Evolutionary conservation across 2,797 vertebrate genomes (phyloP).

Genomic region (Paguma larvata): DNA sequence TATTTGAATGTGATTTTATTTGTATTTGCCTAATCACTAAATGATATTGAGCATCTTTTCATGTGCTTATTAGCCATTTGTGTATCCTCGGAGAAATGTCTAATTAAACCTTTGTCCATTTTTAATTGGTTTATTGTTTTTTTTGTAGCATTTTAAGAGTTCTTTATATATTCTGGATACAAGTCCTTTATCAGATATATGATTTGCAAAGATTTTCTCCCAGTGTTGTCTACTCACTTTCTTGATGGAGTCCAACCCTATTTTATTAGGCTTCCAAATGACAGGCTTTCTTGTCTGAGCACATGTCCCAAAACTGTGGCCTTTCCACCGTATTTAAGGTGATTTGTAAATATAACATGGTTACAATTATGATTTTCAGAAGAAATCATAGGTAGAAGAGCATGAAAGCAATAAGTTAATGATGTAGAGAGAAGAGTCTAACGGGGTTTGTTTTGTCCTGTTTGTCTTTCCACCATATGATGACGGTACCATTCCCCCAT

Average conservation of each 20-base stretch:
- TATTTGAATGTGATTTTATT: not conserved
- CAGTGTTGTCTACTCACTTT: not conserved
- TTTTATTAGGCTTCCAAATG: constrained; percentile 25
- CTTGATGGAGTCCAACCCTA: not conserved
- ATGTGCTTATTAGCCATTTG: not conserved
- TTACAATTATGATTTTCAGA: constrained; percentile 21
- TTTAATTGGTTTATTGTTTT: not conserved
- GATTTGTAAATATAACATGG: constrained; percentile 5
- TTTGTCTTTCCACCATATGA: not conserved
- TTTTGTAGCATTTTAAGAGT: not conserved
- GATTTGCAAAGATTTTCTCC: constrained; percentile 27
- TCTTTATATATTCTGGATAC: not conserved
- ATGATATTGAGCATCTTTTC: not conserved
- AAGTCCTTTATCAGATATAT: not conserved
- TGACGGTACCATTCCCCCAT: not conserved
- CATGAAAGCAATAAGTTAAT: not conserved
- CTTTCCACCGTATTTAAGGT: constrained; percentile 31
- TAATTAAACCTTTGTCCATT: not conserved
- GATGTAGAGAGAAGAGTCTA: not conserved
- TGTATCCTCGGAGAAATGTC: not conserved
- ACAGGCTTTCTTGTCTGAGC: constrained; percentile 34
- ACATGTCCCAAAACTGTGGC: not conserved
- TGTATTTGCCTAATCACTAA: not conserved
- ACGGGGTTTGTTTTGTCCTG: not conserved
- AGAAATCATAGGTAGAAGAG: not conserved